Conservation (phyloP, 2,113 vertebrate species). For the Bostrychus sinensis region DNA sequence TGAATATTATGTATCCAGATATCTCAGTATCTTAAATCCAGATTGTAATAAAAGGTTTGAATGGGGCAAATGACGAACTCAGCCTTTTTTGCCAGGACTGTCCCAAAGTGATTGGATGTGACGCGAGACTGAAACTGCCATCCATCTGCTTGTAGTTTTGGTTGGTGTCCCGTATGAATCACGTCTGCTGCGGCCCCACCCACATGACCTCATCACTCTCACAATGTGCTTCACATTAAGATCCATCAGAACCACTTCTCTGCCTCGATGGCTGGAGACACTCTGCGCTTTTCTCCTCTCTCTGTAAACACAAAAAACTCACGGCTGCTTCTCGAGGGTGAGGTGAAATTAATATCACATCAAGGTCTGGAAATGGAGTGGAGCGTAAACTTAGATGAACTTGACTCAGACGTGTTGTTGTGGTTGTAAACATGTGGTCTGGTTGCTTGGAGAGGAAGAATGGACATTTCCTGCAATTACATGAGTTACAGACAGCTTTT, state of each 20-base stretch:
- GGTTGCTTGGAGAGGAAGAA: neutral
- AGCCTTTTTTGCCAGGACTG: conserved; percentile 14
- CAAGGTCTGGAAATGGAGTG: neutral
- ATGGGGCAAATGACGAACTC: no score
- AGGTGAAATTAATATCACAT: conserved; percentile 7
- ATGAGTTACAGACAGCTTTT: neutral
- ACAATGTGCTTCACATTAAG: conserved; percentile 8
- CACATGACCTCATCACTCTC: conserved; percentile 61
- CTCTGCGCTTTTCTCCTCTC: conserved; percentile 14
- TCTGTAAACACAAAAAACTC: conserved; percentile 16
- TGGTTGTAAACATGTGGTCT: neutral
- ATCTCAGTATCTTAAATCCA: no score
- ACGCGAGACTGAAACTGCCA: conserved; percentile 11
- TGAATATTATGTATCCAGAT: no score
- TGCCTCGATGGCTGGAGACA: neutral
- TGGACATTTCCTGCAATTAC: neutral
- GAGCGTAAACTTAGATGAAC: neutral
- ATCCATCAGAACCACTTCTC: conserved; percentile 13
- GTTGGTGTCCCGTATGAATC: conserved; percentile 36
- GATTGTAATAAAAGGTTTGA: no score
- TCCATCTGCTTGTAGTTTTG: conserved; percentile 30
- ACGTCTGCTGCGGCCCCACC: conserved; percentile 56
- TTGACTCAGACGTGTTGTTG: neutral
- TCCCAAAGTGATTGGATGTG: conserved; percentile 9
- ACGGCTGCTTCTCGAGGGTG: neutral